Evolutionary conservation across 53 echinoderm and acorn worm species (phyloP), one percentile per base, ranked within the genome.

Genomic region (Paracentrotus lividus): DNA sequence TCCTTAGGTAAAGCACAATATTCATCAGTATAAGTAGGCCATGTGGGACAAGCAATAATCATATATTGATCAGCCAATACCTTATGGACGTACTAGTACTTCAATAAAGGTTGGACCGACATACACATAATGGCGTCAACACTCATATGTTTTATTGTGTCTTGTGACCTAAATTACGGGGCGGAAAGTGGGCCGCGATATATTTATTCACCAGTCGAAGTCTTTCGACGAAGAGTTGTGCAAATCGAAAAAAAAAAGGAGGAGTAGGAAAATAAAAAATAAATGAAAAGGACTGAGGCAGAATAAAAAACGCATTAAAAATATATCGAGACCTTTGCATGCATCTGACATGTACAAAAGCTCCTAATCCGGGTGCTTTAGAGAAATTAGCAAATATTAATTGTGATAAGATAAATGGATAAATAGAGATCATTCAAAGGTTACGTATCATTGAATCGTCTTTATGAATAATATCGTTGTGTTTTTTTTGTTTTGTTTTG

Each of bases 131-230:
- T 85, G 85, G 51, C 47, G 49, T 85, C 85, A 85, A 51, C 85
- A 47, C 85, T 85, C 85, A 23, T 85, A 4, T 23, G 47, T 85
- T 49, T 20, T 72, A 4, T 72, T 38, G 15, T 40, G 36, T 15
- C 31, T 40, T n/a, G 55, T 88, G 88, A 88, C 88, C 88, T 57
- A 88, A 57, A 88, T 88, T 88, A 88, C 88, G 57, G 55, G 88
- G 88, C 2, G 36, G 34, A 88, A 88, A 88, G 55, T 88, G 88
- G 88, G 59, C 88, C 88, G 57, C 36, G 88, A 88, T 57, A 58
- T 88, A 88, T 88, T 88, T 88, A 57, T 57, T 88, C 54, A 36
- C 40, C 87, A 57, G 38, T 53, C 54, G 33, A 88, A 38, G 88
- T 57, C 88, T 88, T 85, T 29, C 27, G 85, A 51, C 49, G 51